Evolutionary conservation across 2,888 invertebrate genomes (phyloP).

Genomic region (Aspidapion aeneum): DNA sequence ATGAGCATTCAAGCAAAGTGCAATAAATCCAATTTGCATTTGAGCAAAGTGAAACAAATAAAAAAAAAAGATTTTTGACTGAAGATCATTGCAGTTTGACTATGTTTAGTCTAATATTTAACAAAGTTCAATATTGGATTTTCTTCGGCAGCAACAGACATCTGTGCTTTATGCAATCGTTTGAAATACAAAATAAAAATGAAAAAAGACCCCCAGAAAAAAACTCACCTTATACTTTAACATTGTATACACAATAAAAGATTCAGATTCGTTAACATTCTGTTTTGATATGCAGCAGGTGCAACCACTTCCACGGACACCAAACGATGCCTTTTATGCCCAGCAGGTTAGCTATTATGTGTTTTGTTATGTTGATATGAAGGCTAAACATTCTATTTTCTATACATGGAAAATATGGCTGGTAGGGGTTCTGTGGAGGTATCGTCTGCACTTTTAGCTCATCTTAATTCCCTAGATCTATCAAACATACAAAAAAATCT

Average conservation of each 20-base stretch:
- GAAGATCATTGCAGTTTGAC: background rate
- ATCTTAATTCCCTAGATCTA: conserved; percentile 6
- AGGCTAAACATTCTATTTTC: conserved; percentile 15
- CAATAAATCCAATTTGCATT: background rate
- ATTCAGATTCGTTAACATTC: conserved; percentile 9
- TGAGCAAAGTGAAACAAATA: conserved; percentile 4
- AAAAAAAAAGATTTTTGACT: conserved; percentile 6
- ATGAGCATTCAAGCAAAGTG: background rate
- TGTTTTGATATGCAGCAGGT: conserved; percentile 21
- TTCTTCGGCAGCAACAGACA: background rate
- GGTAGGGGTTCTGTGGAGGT: conserved; percentile 15
- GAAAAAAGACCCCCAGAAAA: conserved; percentile 6
- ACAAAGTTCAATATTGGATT: background rate
- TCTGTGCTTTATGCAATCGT: background rate
- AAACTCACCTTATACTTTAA: background rate
- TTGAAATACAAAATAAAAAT: conserved; percentile 2
- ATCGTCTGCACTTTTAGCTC: conserved; percentile 14
- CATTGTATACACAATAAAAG: background rate
- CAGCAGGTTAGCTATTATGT: conserved; percentile 22
- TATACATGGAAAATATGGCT: conserved; percentile 17
- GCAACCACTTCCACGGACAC: conserved; percentile 22
- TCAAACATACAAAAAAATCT: conserved; percentile 7
- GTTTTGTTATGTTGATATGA: conserved; percentile 18
- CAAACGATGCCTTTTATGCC: conserved; percentile 24
- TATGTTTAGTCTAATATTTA: background rate